phyloP scores from a whole-genome alignment of 2,113 vertebrate species.

The Mellivora capensis region DNA sequence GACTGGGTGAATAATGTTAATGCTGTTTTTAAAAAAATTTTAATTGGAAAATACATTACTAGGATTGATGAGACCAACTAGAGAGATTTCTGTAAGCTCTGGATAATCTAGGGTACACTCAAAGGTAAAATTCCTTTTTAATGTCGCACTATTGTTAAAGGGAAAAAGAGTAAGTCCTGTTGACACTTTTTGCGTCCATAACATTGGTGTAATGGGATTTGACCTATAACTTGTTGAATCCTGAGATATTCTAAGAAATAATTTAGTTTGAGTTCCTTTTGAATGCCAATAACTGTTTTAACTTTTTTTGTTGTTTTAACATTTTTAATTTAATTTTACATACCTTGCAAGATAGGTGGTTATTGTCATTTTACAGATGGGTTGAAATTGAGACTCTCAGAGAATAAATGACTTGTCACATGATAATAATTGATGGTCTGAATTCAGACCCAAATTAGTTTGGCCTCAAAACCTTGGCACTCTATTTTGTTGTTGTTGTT shows the following conservation, averaged over 20 bases:
- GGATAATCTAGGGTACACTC: slow-evolving; percentile 20
- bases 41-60: slow-evolving; percentile 1
- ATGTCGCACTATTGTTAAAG: neutral
- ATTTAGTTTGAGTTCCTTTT: slow-evolving; percentile 35
- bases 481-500: neutral
- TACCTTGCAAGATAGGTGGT: slow-evolving; percentile 7
- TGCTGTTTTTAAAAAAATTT: neutral
- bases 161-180: neutral
- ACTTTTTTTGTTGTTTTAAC: slow-evolving; percentile 2
- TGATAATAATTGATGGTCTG: neutral
- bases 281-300: neutral
- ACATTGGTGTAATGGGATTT: slow-evolving; percentile 9
- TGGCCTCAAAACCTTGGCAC: neutral
- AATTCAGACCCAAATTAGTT: slow-evolving; percentile 35
- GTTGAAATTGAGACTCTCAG: slow-evolving; percentile 16
- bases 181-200: slow-evolving; percentile 26
- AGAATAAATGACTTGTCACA: slow-evolving; percentile 24
- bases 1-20: neutral
- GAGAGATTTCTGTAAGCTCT: slow-evolving; percentile 10
- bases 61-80: neutral
- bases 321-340: slow-evolving; percentile 39
- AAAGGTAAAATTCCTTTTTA: slow-evolving; percentile 6
- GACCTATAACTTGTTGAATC: slow-evolving; percentile 44
- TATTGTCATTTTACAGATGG: slow-evolving; percentile 42
- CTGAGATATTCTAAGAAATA: slow-evolving; percentile 13